These are phyloP conservation scores for Ceratina australensis DNA, from an alignment of 1,140 invertebrate species.

Conservation along the genomic window DNA sequence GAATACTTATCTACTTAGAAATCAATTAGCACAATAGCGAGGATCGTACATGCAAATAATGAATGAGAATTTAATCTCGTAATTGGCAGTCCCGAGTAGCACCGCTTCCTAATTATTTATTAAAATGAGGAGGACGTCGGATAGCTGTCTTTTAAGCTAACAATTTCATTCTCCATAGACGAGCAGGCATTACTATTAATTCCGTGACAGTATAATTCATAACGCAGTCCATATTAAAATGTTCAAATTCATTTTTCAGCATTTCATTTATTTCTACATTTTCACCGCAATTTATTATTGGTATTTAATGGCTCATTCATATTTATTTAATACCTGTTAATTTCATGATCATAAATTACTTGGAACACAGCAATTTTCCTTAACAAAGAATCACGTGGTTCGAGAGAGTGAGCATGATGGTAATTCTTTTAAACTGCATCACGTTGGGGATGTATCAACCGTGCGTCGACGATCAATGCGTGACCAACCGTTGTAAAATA, in stretches of 20 bases:
- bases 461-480: conserved; percentile 96
- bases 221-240: neutral
- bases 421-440: conserved; percentile 98
- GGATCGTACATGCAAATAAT: neutral
- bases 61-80: neutral
- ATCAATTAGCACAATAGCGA: neutral
- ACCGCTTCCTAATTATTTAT: neutral
- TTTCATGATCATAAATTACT: too few species aligned
- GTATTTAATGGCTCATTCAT: too few species aligned
- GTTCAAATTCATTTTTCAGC: neutral
- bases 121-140: neutral
- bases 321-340: too few species aligned
- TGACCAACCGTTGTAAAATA: conserved; percentile 94
- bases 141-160: neutral
- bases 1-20: too few species aligned
- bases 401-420: conserved; percentile 98
- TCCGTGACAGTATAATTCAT: neutral
- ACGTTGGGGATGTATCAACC: conserved; percentile 99
- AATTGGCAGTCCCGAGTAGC: neutral
- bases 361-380: conserved; percentile 80
- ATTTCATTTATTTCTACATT: neutral
- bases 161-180: neutral
- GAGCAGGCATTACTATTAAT: neutral
- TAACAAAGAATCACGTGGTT: conserved; percentile 95
- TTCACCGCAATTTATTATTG: neutral